Conservation (phyloP, 2,797 vertebrate genomes). For the Fundulus diaphanus region DNA sequence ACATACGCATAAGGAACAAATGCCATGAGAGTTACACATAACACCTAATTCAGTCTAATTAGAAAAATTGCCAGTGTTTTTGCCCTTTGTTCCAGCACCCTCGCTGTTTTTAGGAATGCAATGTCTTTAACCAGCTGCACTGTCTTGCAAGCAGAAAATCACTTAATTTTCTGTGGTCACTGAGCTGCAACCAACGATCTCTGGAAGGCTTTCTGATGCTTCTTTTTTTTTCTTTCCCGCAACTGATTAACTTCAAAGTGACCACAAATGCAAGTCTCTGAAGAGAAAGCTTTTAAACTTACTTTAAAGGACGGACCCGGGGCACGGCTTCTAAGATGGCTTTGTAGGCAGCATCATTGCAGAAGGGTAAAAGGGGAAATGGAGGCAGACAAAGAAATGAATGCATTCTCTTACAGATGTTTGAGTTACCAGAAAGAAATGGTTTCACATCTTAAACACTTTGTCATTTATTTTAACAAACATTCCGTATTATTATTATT, state of each 20-base stretch:
- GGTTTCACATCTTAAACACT: not conserved
- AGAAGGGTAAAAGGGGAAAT: not conserved
- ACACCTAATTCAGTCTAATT: not conserved
- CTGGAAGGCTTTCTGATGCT: conserved; percentile 2
- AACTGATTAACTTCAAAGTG: conserved; percentile 9
- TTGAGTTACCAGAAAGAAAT: conserved; percentile 2
- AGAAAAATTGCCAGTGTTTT: not conserved
- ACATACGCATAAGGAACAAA: not conserved
- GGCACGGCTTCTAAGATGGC: not conserved
- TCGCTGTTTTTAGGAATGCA: not conserved
- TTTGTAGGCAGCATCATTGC: conserved; percentile 3
- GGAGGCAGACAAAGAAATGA: conserved; percentile 1
- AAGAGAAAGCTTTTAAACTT: not conserved
- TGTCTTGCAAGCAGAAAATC: conserved; percentile 2
- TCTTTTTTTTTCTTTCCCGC: not conserved
- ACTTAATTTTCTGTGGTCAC: conserved; percentile 11
- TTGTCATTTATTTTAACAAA: not conserved
- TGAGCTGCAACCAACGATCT: conserved; percentile 3
- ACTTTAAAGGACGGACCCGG: not conserved
- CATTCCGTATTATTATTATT: no score
- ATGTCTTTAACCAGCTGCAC: conserved; percentile 1
- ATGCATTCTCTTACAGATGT: not conserved
- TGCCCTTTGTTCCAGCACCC: not conserved
- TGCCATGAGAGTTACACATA: not conserved
- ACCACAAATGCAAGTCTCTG: conserved; percentile 10